phyloP scores from a whole-genome alignment of 2,888 invertebrate genomes.

The Coenonympha arcania region DNA sequence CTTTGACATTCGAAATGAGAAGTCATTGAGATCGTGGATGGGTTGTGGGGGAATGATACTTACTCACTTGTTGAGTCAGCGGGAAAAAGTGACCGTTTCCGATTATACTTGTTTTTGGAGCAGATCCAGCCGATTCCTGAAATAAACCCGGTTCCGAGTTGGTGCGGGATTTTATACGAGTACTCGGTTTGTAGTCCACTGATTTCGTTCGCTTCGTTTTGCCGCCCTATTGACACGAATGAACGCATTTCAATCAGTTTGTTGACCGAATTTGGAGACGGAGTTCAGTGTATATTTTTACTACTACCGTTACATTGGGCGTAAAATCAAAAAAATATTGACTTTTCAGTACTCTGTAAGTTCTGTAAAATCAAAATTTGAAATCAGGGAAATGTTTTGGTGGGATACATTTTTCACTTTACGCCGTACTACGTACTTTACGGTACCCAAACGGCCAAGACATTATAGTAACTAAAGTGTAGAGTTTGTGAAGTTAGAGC shows the following conservation, averaged over 20 bases:
- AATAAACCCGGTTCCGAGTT: slow-evolving; percentile 61
- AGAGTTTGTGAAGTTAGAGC: too few species aligned
- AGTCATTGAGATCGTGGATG: slow-evolving; percentile 13
- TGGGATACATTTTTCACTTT: too few species aligned
- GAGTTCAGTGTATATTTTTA: too few species aligned
- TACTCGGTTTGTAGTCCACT: slow-evolving; percentile 36
- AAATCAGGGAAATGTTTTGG: too few species aligned
- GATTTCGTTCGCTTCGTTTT: slow-evolving; percentile 29
- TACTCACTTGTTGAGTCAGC: slow-evolving; percentile 62
- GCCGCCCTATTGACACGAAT: slow-evolving; percentile 22
- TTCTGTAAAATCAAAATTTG: too few species aligned
- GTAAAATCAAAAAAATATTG: too few species aligned
- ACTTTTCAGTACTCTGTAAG: too few species aligned
- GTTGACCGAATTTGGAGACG: background rate
- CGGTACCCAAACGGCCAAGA: too few species aligned
- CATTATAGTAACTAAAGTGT: too few species aligned
- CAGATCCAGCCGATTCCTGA: slow-evolving; percentile 66
- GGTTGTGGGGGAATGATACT: slow-evolving; percentile 15
- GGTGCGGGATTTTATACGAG: slow-evolving; percentile 55
- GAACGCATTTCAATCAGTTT: background rate
- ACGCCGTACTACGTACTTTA: too few species aligned
- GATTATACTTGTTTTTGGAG: slow-evolving; percentile 63
- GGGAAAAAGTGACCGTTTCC: slow-evolving; percentile 64
- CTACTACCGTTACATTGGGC: too few species aligned
- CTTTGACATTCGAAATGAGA: slow-evolving; percentile 21